phyloP scores from a whole-genome alignment of 1,140 invertebrate species.

The Drosophila bocki region DNA sequence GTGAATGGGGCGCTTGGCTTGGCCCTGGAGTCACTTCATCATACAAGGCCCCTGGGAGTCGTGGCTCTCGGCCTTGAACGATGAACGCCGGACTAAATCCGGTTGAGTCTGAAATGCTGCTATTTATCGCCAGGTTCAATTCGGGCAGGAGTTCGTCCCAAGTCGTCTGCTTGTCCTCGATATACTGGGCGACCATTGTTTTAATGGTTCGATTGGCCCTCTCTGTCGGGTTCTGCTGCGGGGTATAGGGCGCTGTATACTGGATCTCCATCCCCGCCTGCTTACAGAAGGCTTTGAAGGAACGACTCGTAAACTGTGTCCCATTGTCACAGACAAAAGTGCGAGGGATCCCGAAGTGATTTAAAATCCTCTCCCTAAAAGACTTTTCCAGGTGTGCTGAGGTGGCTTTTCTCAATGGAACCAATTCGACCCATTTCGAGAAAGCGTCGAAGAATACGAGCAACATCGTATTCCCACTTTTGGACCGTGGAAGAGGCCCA shows the following conservation, averaged over 20 bases:
- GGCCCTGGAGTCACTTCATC: neutral
- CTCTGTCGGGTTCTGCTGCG: neutral
- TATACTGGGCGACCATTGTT: neutral
- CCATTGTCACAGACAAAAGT: too few relatives aligned
- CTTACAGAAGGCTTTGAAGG: too few relatives aligned
- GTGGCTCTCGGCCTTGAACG: neutral
- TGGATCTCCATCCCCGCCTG: neutral
- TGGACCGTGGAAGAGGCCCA: neutral
- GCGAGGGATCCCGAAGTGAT: neutral
- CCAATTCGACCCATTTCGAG: neutral
- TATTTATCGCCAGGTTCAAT: neutral
- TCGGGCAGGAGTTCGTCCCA: neutral
- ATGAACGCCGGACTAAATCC: neutral
- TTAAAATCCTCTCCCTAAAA: neutral
- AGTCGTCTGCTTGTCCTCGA: neutral
- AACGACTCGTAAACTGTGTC: neutral
- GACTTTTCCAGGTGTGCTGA: neutral
- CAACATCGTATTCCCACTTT: neutral
- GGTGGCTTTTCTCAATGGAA: neutral
- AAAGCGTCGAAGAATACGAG: neutral
- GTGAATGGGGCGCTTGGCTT: neutral
- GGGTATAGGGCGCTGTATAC: neutral
- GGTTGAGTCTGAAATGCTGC: neutral
- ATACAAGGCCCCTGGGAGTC: neutral
- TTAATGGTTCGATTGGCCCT: neutral